Percentiles rank a stretch among this genome's conserved stretches.
These are phyloP conservation scores for Sinocyclocheilus maitianheensis DNA, from an alignment of 2,113 vertebrate species.

Conservation along the genomic window DNA sequence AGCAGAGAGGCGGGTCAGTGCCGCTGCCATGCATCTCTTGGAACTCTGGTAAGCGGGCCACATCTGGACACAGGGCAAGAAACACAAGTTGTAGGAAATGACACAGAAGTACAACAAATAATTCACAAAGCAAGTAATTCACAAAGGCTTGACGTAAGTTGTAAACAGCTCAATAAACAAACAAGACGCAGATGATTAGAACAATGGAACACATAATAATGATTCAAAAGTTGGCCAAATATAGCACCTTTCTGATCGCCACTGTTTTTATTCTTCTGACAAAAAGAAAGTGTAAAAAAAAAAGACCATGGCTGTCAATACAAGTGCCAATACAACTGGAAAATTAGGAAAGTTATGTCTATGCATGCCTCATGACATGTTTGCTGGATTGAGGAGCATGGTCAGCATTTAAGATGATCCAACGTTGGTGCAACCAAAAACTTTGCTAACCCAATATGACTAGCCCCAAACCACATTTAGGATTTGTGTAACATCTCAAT, in stretches of 20 bases:
- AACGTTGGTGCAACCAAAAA: background rate
- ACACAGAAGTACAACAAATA: background rate
- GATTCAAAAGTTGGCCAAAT: background rate
- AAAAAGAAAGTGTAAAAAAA: background rate
- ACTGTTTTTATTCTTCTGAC: background rate
- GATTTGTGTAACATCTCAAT: background rate
- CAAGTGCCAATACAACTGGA: background rate
- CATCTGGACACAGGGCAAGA: constrained; percentile 73
- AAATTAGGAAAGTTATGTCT: background rate
- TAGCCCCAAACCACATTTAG: background rate
- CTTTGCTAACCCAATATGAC: background rate
- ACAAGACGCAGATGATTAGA: background rate
- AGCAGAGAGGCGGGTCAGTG: constrained; percentile 87
- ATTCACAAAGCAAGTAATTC: background rate
- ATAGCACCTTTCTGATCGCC: constrained; percentile 2
- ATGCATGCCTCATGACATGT: background rate
- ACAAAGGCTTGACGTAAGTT: background rate
- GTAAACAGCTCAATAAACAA: background rate
- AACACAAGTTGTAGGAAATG: background rate
- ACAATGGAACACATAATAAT: background rate
- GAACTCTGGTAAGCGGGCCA: constrained; percentile 88
- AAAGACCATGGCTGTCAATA: constrained; percentile 11
- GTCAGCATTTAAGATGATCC: background rate
- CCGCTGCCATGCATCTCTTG: constrained; percentile 89
- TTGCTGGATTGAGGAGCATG: background rate